Conservation (phyloP, 1,140 invertebrate genomes). For the Teleogryllus occipitalis region DNA sequence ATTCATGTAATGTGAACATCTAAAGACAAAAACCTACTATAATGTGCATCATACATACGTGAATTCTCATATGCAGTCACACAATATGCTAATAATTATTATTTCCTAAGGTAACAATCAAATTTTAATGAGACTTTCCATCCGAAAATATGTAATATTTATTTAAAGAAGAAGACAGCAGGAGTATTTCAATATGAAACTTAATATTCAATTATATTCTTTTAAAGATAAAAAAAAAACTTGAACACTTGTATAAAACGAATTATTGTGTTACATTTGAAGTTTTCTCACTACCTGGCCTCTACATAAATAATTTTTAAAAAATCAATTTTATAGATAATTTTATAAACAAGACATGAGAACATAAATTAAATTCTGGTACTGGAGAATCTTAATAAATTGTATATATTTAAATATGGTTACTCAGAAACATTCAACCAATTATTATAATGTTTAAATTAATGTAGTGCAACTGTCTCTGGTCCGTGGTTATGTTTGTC, state of each 20-base stretch:
- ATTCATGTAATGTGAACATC: conserved; percentile 5
- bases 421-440: neutral
- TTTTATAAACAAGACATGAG: neutral
- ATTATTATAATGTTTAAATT: conserved; percentile 3
- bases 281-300: neutral
- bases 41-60: neutral
- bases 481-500: neutral
- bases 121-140: neutral
- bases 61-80: conserved; percentile 4
- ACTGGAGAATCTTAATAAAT: neutral
- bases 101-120: neutral
- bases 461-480: neutral
- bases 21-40: neutral
- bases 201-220: conserved; percentile 3
- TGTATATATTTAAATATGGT: conserved; percentile 6
- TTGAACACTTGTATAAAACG: neutral
- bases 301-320: conserved; percentile 6
- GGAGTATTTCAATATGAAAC: neutral
- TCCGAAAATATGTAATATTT: neutral
- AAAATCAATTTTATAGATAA: conserved; percentile 2
- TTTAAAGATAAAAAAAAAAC: neutral
- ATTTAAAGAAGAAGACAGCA: neutral
- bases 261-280: conserved; percentile 6
- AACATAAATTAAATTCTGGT: conserved; percentile 6
- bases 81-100: conserved; percentile 6